Percentiles rank a stretch among this genome's conserved stretches.
Evolutionary conservation across 2,888 invertebrate genomes (phyloP).

Genomic region (Lepeophtheirus nordmannii): DNA sequence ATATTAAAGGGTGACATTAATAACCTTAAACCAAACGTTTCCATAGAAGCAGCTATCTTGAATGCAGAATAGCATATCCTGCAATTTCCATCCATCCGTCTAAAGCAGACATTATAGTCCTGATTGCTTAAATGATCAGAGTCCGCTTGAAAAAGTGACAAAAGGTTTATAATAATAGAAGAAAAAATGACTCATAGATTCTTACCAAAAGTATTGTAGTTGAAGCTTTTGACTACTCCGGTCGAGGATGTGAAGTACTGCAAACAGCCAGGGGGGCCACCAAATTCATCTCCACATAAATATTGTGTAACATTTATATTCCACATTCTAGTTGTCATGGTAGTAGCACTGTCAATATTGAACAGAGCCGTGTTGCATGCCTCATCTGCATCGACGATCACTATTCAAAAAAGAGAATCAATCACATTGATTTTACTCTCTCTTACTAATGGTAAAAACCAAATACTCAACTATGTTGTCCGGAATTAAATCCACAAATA

Average conservation of each 20-base stretch:
- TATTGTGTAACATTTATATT: neutral
- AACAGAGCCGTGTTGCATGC: neutral
- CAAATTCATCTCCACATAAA: neutral
- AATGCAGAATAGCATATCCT: neutral
- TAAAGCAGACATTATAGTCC: neutral
- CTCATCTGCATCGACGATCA: neutral
- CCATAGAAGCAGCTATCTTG: too few relatives aligned
- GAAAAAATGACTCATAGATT: neutral
- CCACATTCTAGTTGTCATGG: neutral
- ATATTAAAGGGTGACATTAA: neutral
- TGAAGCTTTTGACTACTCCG: neutral
- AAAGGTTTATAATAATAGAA: too few relatives aligned
- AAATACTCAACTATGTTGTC: conserved; percentile 2
- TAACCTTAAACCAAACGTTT: neutral
- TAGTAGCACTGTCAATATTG: neutral
- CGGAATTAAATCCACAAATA: neutral
- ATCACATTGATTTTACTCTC: neutral
- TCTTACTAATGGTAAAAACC: neutral
- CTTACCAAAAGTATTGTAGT: neutral
- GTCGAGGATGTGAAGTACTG: neutral
- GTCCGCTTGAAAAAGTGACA: neutral
- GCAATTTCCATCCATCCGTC: neutral
- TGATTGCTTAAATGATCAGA: neutral
- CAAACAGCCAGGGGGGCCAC: neutral
- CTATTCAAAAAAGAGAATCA: neutral